Conservation (phyloP, 1,140 invertebrate species). For the Nasonia vitripennis region DNA sequence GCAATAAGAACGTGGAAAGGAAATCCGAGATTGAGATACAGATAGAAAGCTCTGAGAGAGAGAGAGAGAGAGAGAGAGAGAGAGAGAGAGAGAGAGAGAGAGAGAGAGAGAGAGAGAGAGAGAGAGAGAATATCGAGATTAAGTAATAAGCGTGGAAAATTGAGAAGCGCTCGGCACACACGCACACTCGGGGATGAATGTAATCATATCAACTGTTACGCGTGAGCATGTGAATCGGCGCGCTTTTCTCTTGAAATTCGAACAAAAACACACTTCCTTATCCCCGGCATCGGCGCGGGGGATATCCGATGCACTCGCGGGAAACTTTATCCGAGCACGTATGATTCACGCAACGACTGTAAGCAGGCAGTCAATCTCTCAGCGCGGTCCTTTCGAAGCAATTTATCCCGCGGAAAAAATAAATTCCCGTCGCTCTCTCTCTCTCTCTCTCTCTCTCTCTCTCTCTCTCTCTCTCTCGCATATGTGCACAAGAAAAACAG, state of each 20-base stretch:
- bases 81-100: constrained; percentile 3
- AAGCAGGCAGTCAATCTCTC: no score
- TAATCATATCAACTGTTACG: constrained; percentile 23
- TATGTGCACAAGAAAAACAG: not conserved
- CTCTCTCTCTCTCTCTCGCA: not conserved
- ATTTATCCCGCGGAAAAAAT: not conserved
- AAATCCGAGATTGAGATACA: constrained; percentile 26
- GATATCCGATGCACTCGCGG: no score
- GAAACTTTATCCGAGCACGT: no score
- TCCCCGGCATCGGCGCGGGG: no score
- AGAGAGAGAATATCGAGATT: constrained; percentile 32
- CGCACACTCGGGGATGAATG: not conserved
- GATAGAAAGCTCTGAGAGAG: not conserved
- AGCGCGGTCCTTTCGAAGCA: not conserved
- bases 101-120: not conserved
- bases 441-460: not conserved
- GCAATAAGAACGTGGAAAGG: constrained; percentile 16
- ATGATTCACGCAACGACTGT: no score
- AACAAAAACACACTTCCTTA: not conserved
- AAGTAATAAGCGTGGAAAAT: constrained; percentile 34
- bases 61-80: not conserved
- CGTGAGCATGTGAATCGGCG: not conserved
- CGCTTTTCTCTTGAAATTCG: not conserved
- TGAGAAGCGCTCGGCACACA: constrained; percentile 9
- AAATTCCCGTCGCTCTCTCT: no score